Evolutionary conservation across 2,797 vertebrate species (phyloP).

Genomic region (Gymnothorax reevesii): DNA sequence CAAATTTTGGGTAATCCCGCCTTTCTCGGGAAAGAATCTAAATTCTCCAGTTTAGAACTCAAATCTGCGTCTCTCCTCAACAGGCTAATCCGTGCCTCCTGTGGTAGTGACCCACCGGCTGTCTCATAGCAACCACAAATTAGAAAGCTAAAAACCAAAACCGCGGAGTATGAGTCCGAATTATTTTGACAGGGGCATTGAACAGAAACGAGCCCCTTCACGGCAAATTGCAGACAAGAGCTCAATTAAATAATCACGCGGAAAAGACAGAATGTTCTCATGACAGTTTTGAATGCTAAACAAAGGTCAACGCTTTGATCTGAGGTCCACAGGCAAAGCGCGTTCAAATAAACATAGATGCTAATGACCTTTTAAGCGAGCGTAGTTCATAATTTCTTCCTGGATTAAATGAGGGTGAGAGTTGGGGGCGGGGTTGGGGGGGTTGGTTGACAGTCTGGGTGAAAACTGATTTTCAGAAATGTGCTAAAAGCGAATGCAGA

Average conservation of each 20-base stretch:
- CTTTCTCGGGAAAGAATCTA: constrained; percentile 19
- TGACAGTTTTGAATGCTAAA: constrained; percentile 7
- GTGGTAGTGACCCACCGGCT: constrained; percentile 36
- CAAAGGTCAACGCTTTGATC: not conserved
- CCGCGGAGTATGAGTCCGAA: constrained; percentile 32
- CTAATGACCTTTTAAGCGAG: not conserved
- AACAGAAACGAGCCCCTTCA: constrained; percentile 22
- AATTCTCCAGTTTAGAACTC: constrained; percentile 23
- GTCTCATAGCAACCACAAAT: constrained; percentile 44
- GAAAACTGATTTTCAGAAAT: too few relatives aligned
- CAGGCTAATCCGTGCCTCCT: constrained; percentile 38
- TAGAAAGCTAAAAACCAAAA: constrained; percentile 44
- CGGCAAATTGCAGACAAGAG: constrained; percentile 65
- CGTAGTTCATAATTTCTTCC: not conserved
- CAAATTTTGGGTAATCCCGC: constrained; percentile 25
- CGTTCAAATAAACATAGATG: not conserved
- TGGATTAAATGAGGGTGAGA: not conserved
- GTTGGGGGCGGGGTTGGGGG: too few relatives aligned
- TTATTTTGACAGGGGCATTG: constrained; percentile 35
- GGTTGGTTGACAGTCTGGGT: too few relatives aligned
- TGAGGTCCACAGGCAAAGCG: not conserved
- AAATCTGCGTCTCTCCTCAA: constrained; percentile 32
- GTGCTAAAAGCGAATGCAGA: too few relatives aligned
- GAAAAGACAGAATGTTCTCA: constrained; percentile 28
- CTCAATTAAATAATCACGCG: constrained; percentile 41